Evolutionary conservation across 2,888 invertebrate species (phyloP).

Genomic region (Hipparchia sbordonii): DNA sequence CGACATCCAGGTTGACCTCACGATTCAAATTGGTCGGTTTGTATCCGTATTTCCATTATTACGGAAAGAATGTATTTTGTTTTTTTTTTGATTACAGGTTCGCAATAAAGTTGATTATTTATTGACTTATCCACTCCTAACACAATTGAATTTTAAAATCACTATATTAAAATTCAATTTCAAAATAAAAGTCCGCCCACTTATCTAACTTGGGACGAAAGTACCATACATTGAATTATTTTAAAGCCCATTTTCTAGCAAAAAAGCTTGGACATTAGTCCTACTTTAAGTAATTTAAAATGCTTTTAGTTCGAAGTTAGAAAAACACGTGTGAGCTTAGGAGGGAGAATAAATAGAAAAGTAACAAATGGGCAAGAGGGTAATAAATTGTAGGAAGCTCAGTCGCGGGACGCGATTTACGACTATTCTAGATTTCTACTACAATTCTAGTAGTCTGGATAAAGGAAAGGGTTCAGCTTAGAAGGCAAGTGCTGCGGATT

Average conservation of each 20-base stretch:
- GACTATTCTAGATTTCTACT: background rate
- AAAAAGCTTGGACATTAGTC: background rate
- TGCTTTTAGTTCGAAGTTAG: conserved; percentile 15
- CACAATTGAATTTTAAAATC: too few relatives aligned
- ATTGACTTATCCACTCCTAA: too few relatives aligned
- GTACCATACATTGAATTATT: background rate
- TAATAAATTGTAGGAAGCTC: conserved; percentile 11
- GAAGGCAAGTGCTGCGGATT: background rate
- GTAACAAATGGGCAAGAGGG: conserved; percentile 12
- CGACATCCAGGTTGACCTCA: conserved; percentile 20
- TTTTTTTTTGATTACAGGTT: background rate
- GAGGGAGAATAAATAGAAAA: conserved; percentile 13
- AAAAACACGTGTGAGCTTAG: conserved; percentile 17
- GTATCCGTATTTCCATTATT: background rate
- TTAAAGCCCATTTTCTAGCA: conserved; percentile 1
- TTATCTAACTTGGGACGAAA: too few relatives aligned
- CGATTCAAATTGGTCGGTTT: conserved; percentile 10
- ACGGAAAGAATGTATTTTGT: background rate
- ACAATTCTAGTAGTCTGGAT: background rate
- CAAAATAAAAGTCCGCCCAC: too few relatives aligned
- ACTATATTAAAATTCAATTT: too few relatives aligned
- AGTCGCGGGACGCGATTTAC: conserved; percentile 16
- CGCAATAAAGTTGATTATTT: too few relatives aligned
- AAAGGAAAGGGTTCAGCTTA: background rate
- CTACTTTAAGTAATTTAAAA: conserved; percentile 8